A percentile compares a stretch with the other conserved stretches of the same genome.
These are phyloP conservation scores for Epirrita christyi DNA, from an alignment of 2,888 invertebrate genomes.

Conservation along the genomic window DNA sequence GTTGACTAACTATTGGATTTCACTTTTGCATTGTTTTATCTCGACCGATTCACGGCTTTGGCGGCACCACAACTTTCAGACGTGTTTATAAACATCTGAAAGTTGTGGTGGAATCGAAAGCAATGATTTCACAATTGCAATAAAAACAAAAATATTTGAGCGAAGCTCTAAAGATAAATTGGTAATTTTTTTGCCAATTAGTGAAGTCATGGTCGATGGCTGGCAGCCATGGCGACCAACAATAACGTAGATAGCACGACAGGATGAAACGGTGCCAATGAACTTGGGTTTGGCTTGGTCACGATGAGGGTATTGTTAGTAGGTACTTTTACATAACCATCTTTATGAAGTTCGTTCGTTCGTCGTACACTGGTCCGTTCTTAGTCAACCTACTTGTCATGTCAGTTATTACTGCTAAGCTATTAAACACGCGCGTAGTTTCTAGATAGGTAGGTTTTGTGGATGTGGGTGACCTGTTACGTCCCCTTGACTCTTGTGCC, in stretches of 20 bases:
- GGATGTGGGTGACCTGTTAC: conserved; percentile 39
- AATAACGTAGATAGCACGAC: conserved; percentile 47
- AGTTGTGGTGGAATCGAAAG: conserved; percentile 9
- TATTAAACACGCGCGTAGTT: conserved; percentile 21
- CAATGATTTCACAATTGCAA: conserved; percentile 13
- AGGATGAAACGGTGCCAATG: conserved; percentile 72
- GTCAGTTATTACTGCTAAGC: conserved; percentile 15
- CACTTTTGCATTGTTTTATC: conserved; percentile 28
- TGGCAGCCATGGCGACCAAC: conserved; percentile 60
- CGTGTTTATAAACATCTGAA: conserved; percentile 29
- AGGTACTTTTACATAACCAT: conserved; percentile 40
- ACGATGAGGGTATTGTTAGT: conserved; percentile 55
- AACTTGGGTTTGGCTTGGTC: conserved; percentile 68
- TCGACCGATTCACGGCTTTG: conserved; percentile 24
- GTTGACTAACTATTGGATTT: conserved; percentile 13
- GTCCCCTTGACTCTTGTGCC: conserved; percentile 44
- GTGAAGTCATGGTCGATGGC: conserved; percentile 61
- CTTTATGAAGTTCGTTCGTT: conserved; percentile 25
- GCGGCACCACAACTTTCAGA: no score
- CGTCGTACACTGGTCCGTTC: no score
- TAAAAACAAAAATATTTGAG: conserved; percentile 18
- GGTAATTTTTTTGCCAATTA: conserved; percentile 54
- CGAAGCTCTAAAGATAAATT: conserved; percentile 31
- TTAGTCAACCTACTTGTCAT: no score
- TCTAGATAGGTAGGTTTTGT: conserved; percentile 27